These are phyloP conservation scores for Furcifer pardalis DNA, from an alignment of 2,797 vertebrate genomes.

Conservation along the genomic window DNA sequence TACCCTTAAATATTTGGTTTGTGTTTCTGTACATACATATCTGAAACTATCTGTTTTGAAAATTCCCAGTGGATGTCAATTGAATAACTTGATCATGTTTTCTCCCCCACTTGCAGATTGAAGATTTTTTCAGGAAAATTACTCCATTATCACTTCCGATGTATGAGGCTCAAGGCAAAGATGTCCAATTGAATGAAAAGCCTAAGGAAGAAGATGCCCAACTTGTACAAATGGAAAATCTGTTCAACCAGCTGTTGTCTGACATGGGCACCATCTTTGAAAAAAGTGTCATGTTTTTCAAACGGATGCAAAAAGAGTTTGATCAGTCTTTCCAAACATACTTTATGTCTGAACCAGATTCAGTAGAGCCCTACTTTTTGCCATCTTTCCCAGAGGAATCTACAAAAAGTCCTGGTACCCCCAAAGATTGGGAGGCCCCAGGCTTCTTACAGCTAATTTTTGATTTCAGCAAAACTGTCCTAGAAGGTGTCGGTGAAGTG, in stretches of 20 bases:
- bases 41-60: slow-evolving; percentile 19
- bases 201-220: slow-evolving; percentile 72
- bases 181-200: slow-evolving; percentile 69
- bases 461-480: slow-evolving; percentile 85
- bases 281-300: slow-evolving; percentile 81
- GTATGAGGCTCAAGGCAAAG: slow-evolving; percentile 59
- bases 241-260: slow-evolving; percentile 79
- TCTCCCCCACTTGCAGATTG: slow-evolving; percentile 75
- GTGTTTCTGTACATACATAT: background rate
- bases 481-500: slow-evolving; percentile 83
- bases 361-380: slow-evolving; percentile 55
- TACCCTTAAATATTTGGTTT: background rate
- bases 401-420: slow-evolving; percentile 65
- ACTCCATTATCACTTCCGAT: slow-evolving; percentile 78
- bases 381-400: slow-evolving; percentile 67
- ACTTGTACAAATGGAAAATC: slow-evolving; percentile 78
- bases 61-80: background rate
- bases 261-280: slow-evolving; percentile 81
- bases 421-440: slow-evolving; percentile 80
- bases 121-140: slow-evolving; percentile 84
- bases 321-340: slow-evolving; percentile 82
- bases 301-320: slow-evolving; percentile 79
- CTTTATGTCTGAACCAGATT: slow-evolving; percentile 78
- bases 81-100: slow-evolving; percentile 10
- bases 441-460: slow-evolving; percentile 84